These are phyloP conservation scores for Thereva unica DNA, from an alignment of 2,888 invertebrate genomes.

Conservation along the genomic window DNA sequence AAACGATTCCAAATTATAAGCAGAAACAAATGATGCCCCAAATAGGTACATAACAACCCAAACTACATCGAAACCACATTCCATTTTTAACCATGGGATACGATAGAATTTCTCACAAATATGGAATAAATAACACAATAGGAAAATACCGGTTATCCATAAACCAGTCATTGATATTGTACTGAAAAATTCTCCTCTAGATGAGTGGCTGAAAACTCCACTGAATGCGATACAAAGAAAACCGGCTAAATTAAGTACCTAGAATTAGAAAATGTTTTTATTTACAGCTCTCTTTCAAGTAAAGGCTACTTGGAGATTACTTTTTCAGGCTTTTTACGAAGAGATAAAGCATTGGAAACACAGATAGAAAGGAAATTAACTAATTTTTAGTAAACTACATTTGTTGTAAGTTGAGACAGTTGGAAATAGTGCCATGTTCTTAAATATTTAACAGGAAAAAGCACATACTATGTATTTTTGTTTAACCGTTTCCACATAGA, in stretches of 20 bases:
- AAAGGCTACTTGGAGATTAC: no score
- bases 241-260: constrained; percentile 73
- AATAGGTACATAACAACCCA: constrained; percentile 78
- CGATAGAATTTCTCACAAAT: constrained; percentile 81
- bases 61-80: constrained; percentile 73
- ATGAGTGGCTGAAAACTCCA: constrained; percentile 56
- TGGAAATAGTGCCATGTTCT: no score
- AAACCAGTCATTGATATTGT: constrained; percentile 82
- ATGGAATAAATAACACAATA: constrained; percentile 82
- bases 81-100: constrained; percentile 85
- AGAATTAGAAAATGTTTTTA: constrained; percentile 38
- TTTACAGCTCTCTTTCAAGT: no score
- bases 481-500: no score
- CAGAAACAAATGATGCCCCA: constrained; percentile 71
- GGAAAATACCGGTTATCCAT: constrained; percentile 80
- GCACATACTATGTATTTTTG: no score
- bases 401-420: no score
- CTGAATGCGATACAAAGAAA: constrained; percentile 80
- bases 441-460: no score
- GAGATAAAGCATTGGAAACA: no score
- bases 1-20: constrained; percentile 64
- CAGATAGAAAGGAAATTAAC: no score
- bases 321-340: no score
- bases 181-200: constrained; percentile 74
- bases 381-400: no score